Evolutionary conservation across 2,888 invertebrate genomes (phyloP), one percentile per base, ranked within the genome.

Genomic region (Drosophila neotestacea): DNA sequence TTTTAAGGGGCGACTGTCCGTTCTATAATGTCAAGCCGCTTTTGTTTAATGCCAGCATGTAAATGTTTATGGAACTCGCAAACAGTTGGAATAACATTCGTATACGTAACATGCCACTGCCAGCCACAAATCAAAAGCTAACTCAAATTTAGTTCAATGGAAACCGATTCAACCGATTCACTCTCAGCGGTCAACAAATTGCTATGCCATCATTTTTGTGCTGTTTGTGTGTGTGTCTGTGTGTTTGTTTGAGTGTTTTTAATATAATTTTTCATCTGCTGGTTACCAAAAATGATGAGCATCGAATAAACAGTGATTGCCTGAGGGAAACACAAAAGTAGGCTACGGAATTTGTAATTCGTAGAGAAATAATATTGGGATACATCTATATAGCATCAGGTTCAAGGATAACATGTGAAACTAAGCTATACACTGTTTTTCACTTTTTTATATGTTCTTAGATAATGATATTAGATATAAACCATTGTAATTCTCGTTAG

Each of bases 61-160:
- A 68, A 64, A 73, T 76, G 51, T 68, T 78, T 61, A 39, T 64
- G 48, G 44, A 51, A 42, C 72, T 47, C 32, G 38, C 50, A 51
- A 44, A 27, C 47, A 61, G 22, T 28, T 32, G 38, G 13, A 61
- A 44, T n/a, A 34, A 51, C 60, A 61, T 47, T 5, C 47, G 13
- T 30, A 22, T n/a, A 64, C 13, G 42, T 27, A 67, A 67, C 3
- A 73, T 61, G 76, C 60, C 65, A 65, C 32, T 10, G 42, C 38
- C 81, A 80, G 77, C 77, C 65, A 41, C 66, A 65, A 77, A 72
- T 78, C 77, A 80, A 69, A 75, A 62, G 61, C n/a, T 54, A 65
- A 63, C 60, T 38, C 13, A 39, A 64, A 60, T 70, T 13, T 64
- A 22, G 62, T 56, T 56, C 59, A 62, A 79, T 79, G 70, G 44